Evolutionary conservation across 2,888 invertebrate genomes (phyloP).

Genomic region (Caenorhabditis macrosperma): DNA sequence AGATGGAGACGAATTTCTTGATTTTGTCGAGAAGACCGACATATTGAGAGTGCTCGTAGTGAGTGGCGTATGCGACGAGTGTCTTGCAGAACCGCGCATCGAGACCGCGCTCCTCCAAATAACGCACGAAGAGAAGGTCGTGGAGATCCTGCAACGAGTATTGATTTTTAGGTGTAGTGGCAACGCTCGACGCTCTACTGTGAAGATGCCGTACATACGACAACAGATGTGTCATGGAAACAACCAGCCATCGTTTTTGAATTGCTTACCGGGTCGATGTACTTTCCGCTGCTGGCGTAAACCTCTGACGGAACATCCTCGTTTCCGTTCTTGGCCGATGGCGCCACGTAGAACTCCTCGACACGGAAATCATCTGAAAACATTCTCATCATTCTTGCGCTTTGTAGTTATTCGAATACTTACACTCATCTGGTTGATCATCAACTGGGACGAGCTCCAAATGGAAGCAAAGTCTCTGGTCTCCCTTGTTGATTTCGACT

Average conservation of each 20-base stretch:
- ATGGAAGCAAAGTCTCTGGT: constrained; percentile 82
- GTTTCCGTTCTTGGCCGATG: constrained; percentile 82
- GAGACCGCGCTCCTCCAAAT: constrained; percentile 95
- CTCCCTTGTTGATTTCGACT: constrained; percentile 88
- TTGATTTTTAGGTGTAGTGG: not conserved
- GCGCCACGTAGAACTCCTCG: constrained; percentile 90
- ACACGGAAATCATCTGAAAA: constrained; percentile 92
- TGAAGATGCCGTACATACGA: too few species aligned
- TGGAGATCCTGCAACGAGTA: constrained; percentile 72
- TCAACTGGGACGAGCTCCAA: constrained; percentile 74
- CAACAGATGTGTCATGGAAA: too few species aligned
- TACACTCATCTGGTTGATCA: constrained; percentile 80
- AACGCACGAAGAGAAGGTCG: constrained; percentile 86
- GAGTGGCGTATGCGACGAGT: constrained; percentile 90
- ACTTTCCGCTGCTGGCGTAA: constrained; percentile 91
- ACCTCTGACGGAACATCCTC: constrained; percentile 92
- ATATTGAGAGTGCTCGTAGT: constrained; percentile 93
- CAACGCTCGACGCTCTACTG: too few species aligned
- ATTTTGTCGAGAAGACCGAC: constrained; percentile 90
- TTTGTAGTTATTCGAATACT: too few species aligned
- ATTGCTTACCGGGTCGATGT: constrained; percentile 91
- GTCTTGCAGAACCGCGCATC: constrained; percentile 93
- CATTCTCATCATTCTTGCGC: too few species aligned
- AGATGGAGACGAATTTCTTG: constrained; percentile 87
- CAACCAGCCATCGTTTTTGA: too few species aligned